Evolutionary conservation across 2,888 invertebrate genomes (phyloP).

Genomic region (Sepioteuthis lessoniana): DNA sequence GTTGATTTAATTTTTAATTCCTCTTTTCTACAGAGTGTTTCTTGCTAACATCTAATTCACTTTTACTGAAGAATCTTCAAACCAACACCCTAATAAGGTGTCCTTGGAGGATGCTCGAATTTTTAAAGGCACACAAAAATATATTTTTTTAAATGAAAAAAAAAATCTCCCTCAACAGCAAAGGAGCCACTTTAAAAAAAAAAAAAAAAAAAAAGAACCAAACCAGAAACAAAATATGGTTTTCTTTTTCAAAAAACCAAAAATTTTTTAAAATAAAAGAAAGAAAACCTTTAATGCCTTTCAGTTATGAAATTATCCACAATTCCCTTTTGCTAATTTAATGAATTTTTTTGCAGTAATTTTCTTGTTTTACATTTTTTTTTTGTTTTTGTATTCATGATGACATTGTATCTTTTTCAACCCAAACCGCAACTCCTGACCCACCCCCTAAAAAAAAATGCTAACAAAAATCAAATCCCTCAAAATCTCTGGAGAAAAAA

Average conservation of each 20-base stretch:
- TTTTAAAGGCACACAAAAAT: conserved; percentile 12
- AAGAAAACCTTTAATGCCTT: not conserved
- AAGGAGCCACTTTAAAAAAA: conserved; percentile 33
- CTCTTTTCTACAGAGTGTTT: conserved; percentile 25
- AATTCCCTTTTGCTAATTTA: not conserved
- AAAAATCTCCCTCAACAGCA: conserved; percentile 6
- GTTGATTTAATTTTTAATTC: conserved; percentile 33
- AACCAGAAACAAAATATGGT: not conserved
- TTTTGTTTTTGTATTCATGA: not conserved
- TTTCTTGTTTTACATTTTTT: not conserved
- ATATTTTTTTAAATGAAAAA: conserved; percentile 25
- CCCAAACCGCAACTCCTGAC: not conserved
- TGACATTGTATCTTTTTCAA: conserved; percentile 1
- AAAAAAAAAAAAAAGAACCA: not conserved
- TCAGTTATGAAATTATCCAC: conserved; percentile 2
- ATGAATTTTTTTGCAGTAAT: not conserved
- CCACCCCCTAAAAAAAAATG: not conserved
- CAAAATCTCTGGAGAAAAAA: not conserved
- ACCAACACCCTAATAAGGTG: conserved; percentile 8
- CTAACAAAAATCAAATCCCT: not conserved
- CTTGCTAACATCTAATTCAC: conserved; percentile 8
- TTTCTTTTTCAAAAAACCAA: not conserved
- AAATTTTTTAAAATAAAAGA: not conserved
- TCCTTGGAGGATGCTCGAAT: conserved; percentile 13
- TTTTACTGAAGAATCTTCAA: conserved; percentile 13